Base-by-base conservation (phyloP, 2,113 vertebrate genomes). In the Penelope pileata region DNA sequence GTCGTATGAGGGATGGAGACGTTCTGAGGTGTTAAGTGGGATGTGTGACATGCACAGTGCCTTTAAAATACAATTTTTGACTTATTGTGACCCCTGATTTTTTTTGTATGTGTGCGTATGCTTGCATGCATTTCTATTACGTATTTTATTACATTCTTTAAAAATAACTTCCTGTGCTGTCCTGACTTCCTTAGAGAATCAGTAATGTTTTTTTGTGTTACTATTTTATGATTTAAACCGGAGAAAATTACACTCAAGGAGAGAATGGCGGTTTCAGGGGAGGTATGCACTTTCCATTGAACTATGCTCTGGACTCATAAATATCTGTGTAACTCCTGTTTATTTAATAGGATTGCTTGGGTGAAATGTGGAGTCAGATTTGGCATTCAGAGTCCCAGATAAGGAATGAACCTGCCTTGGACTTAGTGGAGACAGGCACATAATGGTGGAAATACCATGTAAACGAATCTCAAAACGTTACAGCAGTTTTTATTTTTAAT, bases 141-240 rank as follows among this genome's bases (percentile, higher is more conserved):
- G 68, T 16, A 82, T 83, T 88, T 83, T 88, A 92, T 79, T 87
- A 84, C 93, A 95, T 58, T 40, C 69, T 84, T 81, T 72, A 75
- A 17, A 83, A 94, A 63, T 79, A 87, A 62, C 51, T 92, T 86
- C 38, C 59, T 87, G 56, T 75, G 47, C 30, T 69, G 32, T 79
- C 13, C 42, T 56, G 47, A 24, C 48, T 83, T 94, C 86, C 73
- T 80, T 92, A 69, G 51, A 95, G 54, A 60, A 45, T 95, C 73
- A 84, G 36, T 94, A 79, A 91, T 94, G 69, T 50, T n/a, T 93
- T 90, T 66, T 59, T 87, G 13, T 51, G 58, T 81, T 80, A 85
- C 36, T 80, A 84, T 86, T 88, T 91, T 38, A 73, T 94, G 78
- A 78, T 69, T 67, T 88, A 95, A 96, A 88, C 59, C n/a, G 79